Evolutionary conservation across 2,113 vertebrate species (phyloP).

Genomic region (Thalassoma bifasciatum): DNA sequence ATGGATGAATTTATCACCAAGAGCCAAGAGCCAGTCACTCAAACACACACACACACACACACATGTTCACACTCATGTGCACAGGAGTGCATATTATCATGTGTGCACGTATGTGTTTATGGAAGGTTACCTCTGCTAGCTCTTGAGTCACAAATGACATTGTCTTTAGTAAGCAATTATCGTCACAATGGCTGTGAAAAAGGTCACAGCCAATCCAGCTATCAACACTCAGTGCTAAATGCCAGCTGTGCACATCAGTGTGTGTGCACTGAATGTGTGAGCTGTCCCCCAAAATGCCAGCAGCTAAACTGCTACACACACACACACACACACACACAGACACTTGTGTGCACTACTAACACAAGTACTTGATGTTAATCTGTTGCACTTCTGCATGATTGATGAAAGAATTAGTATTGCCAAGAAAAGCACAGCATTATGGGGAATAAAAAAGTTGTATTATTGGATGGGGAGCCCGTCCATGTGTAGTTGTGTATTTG

Average conservation of each 20-base stretch:
- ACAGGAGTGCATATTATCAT: neutral
- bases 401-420: slow-evolving; percentile 76
- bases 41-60: neutral
- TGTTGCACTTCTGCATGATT: slow-evolving; percentile 72
- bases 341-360: neutral
- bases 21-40: slow-evolving; percentile 31
- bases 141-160: slow-evolving; percentile 64
- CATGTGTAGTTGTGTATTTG: slow-evolving; percentile 39
- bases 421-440: slow-evolving; percentile 62
- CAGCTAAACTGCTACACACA: slow-evolving; percentile 30
- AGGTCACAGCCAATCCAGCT: slow-evolving; percentile 74
- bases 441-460: slow-evolving; percentile 60
- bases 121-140: slow-evolving; percentile 43
- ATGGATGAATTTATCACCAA: slow-evolving; percentile 65
- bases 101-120: slow-evolving; percentile 2
- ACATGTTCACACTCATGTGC: slow-evolving; percentile 8
- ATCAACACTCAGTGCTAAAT: slow-evolving; percentile 67
- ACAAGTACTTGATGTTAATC: slow-evolving; percentile 60
- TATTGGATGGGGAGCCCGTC: slow-evolving; percentile 49
- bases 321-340: neutral
- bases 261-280: slow-evolving; percentile 7
- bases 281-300: slow-evolving; percentile 62
- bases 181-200: slow-evolving; percentile 65
- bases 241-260: slow-evolving; percentile 49
- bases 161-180: slow-evolving; percentile 79